These are phyloP conservation scores for Atlantisia rogersi DNA, from an alignment of 2,113 vertebrate species.

Conservation along the genomic window DNA sequence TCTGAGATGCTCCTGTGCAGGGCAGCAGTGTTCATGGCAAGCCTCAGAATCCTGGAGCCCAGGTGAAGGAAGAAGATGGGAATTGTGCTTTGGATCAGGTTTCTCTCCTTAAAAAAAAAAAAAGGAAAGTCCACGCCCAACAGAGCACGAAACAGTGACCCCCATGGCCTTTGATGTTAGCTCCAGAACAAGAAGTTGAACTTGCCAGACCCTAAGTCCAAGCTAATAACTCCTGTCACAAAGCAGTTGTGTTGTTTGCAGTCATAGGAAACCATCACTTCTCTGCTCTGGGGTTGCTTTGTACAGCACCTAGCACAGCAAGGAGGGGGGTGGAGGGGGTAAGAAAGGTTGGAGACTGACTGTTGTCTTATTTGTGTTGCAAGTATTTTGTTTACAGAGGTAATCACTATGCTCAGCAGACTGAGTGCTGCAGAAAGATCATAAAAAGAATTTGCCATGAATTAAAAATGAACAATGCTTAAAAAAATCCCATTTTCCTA, in stretches of 20 bases:
- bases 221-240: not conserved
- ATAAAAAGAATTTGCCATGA: slow-evolving; percentile 30
- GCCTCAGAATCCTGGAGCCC: not conserved
- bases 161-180: not conserved
- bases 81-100: not conserved
- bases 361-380: not conserved
- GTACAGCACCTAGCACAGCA: not conserved
- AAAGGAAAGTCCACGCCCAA: not conserved
- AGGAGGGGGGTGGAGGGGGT: not conserved
- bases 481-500: not conserved
- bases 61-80: not conserved
- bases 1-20: not conserved
- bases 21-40: not conserved
- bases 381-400: slow-evolving; percentile 37
- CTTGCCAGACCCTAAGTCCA: not conserved
- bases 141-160: not conserved
- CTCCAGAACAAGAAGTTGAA: not conserved
- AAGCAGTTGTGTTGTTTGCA: not conserved
- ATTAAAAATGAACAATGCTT: slow-evolving; percentile 48
- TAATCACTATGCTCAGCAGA: slow-evolving; percentile 1
- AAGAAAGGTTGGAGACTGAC: not conserved
- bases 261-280: not conserved
- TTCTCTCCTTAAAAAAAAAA: not conserved
- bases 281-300: not conserved
- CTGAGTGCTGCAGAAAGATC: not conserved